Evolutionary conservation across 2,888 invertebrate genomes (phyloP).

Genomic region (Anoncus sp.): DNA sequence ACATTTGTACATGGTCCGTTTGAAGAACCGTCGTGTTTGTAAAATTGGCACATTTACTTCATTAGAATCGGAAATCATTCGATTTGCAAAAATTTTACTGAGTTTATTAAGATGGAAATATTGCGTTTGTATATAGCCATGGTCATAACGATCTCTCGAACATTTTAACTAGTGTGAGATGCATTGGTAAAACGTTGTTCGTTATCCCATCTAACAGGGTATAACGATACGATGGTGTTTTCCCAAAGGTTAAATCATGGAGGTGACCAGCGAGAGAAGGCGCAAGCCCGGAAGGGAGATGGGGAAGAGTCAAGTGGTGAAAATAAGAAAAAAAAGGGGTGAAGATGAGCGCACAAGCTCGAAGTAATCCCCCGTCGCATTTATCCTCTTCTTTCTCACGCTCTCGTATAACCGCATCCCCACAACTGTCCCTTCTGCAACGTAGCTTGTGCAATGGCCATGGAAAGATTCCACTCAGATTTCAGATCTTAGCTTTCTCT

Average conservation of each 20-base stretch:
- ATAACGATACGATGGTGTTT: conserved; percentile 51
- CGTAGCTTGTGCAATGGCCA: conserved; percentile 61
- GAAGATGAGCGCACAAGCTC: conserved; percentile 49
- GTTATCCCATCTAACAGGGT: conserved; percentile 25
- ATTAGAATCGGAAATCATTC: too few relatives aligned
- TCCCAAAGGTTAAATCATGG: conserved; percentile 35
- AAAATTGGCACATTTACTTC: too few relatives aligned
- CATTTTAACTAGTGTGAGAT: not conserved
- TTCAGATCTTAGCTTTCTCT: conserved; percentile 65
- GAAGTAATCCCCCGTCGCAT: conserved; percentile 57
- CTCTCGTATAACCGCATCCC: conserved; percentile 35
- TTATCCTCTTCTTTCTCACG: conserved; percentile 50
- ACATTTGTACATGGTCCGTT: too few relatives aligned
- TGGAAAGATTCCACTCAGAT: conserved; percentile 68
- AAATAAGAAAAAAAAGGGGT: conserved; percentile 41
- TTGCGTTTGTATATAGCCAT: too few relatives aligned
- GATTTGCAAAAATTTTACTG: too few relatives aligned
- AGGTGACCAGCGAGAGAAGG: not conserved
- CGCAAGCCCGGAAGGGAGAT: conserved; percentile 42
- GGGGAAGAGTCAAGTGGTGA: conserved; percentile 52
- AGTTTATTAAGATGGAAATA: too few relatives aligned
- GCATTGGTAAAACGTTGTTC: not conserved
- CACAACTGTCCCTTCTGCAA: conserved; percentile 19
- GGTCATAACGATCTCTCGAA: too few relatives aligned
- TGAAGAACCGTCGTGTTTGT: too few relatives aligned